These are phyloP conservation scores for Anthrax anthrax DNA, from an alignment of 2,888 invertebrate genomes.

Conservation along the genomic window DNA sequence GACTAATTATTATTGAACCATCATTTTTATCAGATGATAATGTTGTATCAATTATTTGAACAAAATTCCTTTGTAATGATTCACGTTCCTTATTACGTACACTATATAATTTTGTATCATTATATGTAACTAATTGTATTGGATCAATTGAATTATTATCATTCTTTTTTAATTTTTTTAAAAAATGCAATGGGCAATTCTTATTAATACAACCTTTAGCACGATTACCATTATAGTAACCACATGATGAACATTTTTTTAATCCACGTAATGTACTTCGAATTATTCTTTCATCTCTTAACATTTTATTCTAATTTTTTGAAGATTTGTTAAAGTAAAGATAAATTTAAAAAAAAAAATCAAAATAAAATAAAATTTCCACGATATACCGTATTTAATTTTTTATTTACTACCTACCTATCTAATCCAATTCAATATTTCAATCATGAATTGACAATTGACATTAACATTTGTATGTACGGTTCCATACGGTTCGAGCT, in stretches of 20 bases:
- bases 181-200: conserved; percentile 37
- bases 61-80: conserved; percentile 58
- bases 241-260: conserved; percentile 60
- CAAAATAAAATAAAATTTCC: no score
- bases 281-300: neutral
- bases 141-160: conserved; percentile 20
- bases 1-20: conserved; percentile 23
- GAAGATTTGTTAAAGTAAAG: no score
- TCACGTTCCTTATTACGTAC: conserved; percentile 53
- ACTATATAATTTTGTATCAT: conserved; percentile 48
- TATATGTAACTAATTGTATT: conserved; percentile 42
- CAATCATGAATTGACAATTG: no score
- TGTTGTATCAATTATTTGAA: conserved; percentile 39
- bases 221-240: conserved; percentile 58
- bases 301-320: neutral
- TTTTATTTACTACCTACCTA: no score
- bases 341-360: no score
- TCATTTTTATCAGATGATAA: conserved; percentile 28
- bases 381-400: no score
- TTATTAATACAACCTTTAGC: conserved; percentile 60
- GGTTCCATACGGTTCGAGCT: no score
- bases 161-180: neutral
- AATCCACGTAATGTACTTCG: conserved; percentile 41
- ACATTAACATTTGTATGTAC: no score
- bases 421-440: no score